Evolutionary conservation across 2,888 invertebrate species (phyloP).

Genomic region (Rambutsinella grinnellia): DNA sequence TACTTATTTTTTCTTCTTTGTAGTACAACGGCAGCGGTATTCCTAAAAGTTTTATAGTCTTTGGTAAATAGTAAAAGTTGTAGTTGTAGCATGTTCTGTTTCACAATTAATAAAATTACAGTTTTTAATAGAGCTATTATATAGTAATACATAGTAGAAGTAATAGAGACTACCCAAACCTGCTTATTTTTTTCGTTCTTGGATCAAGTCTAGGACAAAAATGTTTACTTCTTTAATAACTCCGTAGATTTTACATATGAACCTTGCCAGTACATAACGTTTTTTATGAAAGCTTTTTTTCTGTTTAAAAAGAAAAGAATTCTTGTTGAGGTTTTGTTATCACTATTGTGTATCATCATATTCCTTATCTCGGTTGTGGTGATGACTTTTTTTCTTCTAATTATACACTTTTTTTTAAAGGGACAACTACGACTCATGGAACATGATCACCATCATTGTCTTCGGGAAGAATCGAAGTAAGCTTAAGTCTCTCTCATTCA

Average conservation of each 20-base stretch:
- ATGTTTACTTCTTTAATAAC: neutral
- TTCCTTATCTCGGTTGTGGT: no score
- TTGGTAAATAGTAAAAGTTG: neutral
- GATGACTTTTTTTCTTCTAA: no score
- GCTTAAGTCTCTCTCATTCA: neutral
- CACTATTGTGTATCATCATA: neutral
- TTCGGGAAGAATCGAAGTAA: neutral
- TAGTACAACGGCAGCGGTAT: neutral
- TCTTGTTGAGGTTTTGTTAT: neutral
- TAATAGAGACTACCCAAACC: neutral
- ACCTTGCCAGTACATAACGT: neutral
- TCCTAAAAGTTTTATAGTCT: neutral
- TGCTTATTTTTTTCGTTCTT: no score
- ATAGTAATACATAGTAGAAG: neutral
- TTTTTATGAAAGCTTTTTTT: neutral
- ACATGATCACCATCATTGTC: neutral
- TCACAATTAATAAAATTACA: neutral
- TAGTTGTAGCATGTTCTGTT: neutral
- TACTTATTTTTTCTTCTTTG: neutral
- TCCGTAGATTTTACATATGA: neutral
- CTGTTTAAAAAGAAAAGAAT: neutral
- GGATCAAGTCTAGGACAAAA: neutral
- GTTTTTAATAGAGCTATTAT: neutral
- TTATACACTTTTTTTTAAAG: no score
- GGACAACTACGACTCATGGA: neutral